Percentiles rank a stretch among this genome's conserved stretches.
Evolutionary conservation across 2,797 vertebrate species (phyloP).

Genomic region (Tragelaphus eurycerus): DNA sequence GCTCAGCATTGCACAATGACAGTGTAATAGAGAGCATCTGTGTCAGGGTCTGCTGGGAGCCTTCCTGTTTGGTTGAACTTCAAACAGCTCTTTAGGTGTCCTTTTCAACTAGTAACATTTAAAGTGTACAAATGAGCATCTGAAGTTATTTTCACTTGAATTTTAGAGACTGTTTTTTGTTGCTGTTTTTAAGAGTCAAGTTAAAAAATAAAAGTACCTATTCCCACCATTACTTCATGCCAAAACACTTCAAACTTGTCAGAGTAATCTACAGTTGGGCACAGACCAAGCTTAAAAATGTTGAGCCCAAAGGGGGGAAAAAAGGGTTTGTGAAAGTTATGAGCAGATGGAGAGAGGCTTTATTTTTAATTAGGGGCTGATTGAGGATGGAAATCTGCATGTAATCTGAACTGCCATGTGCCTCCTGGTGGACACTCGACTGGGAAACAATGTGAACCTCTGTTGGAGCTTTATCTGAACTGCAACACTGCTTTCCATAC

Average conservation of each 20-base stretch:
- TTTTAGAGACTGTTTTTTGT: constrained; percentile 32
- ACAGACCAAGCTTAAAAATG: neutral
- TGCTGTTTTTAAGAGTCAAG: neutral
- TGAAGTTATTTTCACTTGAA: constrained; percentile 10
- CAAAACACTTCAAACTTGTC: constrained; percentile 5
- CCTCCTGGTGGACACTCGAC: neutral
- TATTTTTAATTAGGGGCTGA: constrained; percentile 67
- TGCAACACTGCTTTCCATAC: constrained; percentile 13
- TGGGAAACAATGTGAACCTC: constrained; percentile 40
- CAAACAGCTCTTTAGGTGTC: neutral
- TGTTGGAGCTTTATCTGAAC: constrained; percentile 49
- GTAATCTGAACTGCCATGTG: constrained; percentile 27
- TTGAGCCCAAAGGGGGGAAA: neutral
- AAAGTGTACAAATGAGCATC: neutral
- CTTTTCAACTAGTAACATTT: neutral
- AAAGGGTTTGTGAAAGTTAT: constrained; percentile 22
- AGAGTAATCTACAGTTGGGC: neutral
- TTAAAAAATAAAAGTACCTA: neutral
- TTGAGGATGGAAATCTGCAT: constrained; percentile 60
- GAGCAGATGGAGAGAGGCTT: neutral
- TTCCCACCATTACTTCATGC: neutral
- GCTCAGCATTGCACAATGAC: constrained; percentile 33
- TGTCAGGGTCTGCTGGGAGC: neutral
- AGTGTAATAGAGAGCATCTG: constrained; percentile 11
- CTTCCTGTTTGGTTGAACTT: neutral